Percentiles rank a stretch among this genome's conserved stretches.
Conservation (phyloP, 1,140 invertebrate species). For the Scaptomyza pallida region DNA sequence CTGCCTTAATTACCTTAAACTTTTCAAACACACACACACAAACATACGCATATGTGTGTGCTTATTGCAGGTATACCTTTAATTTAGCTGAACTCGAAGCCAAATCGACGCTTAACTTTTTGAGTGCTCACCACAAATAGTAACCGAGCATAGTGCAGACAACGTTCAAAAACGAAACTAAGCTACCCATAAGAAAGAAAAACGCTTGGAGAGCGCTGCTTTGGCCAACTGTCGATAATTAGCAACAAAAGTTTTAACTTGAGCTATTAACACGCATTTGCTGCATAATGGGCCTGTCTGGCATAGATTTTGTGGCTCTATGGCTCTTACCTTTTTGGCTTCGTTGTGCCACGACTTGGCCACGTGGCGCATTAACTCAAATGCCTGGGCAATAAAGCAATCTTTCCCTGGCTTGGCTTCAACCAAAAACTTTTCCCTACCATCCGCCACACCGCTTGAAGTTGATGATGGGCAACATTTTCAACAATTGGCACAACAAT, state of each 20-base stretch:
- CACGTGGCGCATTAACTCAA: constrained; percentile 34
- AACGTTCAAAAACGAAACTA: constrained; percentile 11
- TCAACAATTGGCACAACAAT: constrained; percentile 54
- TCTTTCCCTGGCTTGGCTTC: constrained; percentile 44
- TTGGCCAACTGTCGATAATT: constrained; percentile 75
- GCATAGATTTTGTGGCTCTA: constrained; percentile 56
- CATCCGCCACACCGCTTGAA: constrained; percentile 32
- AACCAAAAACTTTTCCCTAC: constrained; percentile 52
- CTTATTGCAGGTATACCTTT: constrained; percentile 16
- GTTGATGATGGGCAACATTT: constrained; percentile 48
- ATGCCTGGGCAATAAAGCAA: constrained; percentile 41
- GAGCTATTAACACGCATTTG: constrained; percentile 67
- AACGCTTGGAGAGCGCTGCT: constrained; percentile 21
- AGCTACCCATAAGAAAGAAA: too few species aligned
- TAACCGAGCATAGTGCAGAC: constrained; percentile 29
- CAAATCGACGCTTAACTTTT: constrained; percentile 37
- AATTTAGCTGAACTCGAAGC: constrained; percentile 31
- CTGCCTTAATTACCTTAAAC: constrained; percentile 57
- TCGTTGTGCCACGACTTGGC: not conserved
- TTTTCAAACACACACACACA: not conserved
- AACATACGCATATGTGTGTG: not conserved
- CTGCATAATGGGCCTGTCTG: constrained; percentile 76
- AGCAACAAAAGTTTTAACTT: constrained; percentile 73
- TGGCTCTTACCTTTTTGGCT: constrained; percentile 4
- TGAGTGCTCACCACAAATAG: constrained; percentile 15